Conservation (phyloP, 92 coral and sea anemone genomes). For the Epizoanthus illoricatus region DNA sequence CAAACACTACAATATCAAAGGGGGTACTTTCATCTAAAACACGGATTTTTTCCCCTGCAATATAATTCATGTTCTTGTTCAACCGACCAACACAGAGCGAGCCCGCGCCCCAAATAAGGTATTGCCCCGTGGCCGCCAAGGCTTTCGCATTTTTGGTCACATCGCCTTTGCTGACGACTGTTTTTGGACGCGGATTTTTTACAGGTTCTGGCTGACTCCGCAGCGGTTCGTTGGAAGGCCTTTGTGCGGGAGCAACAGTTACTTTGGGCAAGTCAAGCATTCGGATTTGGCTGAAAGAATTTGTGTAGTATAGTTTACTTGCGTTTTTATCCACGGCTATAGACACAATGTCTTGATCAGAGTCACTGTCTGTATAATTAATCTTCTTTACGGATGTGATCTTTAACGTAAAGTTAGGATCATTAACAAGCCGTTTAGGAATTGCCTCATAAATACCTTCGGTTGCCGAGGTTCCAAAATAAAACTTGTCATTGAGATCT, state of each 20-base stretch:
- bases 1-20: background rate
- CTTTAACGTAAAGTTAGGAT: too few relatives aligned
- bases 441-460: conserved; percentile 14
- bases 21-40: background rate
- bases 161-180: background rate
- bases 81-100: conserved; percentile 2
- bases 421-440: background rate
- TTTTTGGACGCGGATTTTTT: background rate
- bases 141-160: background rate
- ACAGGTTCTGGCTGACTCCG: background rate
- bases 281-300: background rate
- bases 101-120: conserved; percentile 28
- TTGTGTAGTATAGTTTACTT: conserved; percentile 21
- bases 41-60: background rate
- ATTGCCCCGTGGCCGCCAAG: conserved; percentile 6
- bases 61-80: background rate
- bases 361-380: background rate
- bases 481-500: background rate
- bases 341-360: background rate
- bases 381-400: background rate
- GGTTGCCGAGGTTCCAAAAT: background rate
- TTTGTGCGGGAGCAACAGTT: background rate
- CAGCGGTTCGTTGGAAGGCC: background rate
- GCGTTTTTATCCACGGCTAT: background rate
- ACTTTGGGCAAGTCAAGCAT: conserved; percentile 2